Evolutionary conservation across 2,113 vertebrate species (phyloP).

Genomic region (Nothoprocta perdicaria): DNA sequence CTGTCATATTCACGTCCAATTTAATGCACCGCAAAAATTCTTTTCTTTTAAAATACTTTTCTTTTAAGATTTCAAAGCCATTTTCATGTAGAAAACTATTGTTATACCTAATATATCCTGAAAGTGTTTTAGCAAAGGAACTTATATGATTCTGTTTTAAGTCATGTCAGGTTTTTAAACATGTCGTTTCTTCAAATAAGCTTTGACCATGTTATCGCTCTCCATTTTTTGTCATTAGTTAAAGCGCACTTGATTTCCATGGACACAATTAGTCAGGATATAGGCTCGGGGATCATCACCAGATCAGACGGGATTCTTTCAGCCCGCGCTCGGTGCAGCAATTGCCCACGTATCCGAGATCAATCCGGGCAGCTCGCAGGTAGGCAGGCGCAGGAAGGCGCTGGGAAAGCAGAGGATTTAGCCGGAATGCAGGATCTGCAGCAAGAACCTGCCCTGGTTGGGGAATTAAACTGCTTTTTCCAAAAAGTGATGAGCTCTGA

Average conservation of each 20-base stretch:
- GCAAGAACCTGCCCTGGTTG: background rate
- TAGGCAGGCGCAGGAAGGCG: slow-evolving; percentile 2
- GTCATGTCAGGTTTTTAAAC: slow-evolving; percentile 83
- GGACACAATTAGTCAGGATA: slow-evolving; percentile 74
- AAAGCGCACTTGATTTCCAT: slow-evolving; percentile 75
- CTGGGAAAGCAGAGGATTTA: slow-evolving; percentile 3
- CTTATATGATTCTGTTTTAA: slow-evolving; percentile 84
- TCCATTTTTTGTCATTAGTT: slow-evolving; percentile 69
- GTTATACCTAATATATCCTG: slow-evolving; percentile 85
- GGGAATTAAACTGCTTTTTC: slow-evolving; percentile 42
- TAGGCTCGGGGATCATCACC: background rate
- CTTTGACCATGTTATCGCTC: slow-evolving; percentile 71
- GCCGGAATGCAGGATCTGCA: background rate
- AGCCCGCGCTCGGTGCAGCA: slow-evolving; percentile 25
- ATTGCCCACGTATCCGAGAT: slow-evolving; percentile 70
- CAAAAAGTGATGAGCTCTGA: background rate
- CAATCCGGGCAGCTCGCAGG: slow-evolving; percentile 37
- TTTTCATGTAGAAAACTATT: slow-evolving; percentile 87
- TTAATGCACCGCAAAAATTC: slow-evolving; percentile 85
- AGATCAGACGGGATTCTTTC: slow-evolving; percentile 47
- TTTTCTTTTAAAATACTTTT: slow-evolving; percentile 83
- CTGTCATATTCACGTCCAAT: slow-evolving; percentile 91
- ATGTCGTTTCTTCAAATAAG: slow-evolving; percentile 79
- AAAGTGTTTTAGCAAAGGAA: slow-evolving; percentile 84
- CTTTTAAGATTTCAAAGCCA: slow-evolving; percentile 86